Conservation (phyloP, 1,140 invertebrate genomes). For the Scaptomyza montana region DNA sequence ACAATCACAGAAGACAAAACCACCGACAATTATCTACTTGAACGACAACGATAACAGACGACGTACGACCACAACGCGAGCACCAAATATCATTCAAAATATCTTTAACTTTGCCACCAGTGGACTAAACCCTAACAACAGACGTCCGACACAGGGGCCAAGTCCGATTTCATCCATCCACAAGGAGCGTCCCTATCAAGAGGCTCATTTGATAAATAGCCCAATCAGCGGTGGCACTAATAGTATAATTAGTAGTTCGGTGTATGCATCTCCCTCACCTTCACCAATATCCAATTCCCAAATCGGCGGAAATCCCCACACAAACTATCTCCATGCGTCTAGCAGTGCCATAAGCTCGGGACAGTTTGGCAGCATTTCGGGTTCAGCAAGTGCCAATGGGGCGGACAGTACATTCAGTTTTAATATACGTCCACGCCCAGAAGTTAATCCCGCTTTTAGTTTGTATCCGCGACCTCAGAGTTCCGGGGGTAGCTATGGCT, state of each 20-base stretch:
- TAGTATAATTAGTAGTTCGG: constrained; percentile 7
- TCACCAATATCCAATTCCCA: constrained; percentile 49
- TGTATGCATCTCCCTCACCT: constrained; percentile 35
- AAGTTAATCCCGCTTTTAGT: constrained; percentile 33
- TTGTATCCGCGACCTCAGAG: constrained; percentile 44
- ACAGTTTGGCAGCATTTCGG: constrained; percentile 68
- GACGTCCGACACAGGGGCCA: constrained; percentile 33
- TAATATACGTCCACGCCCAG: constrained; percentile 74
- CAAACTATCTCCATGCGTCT: constrained; percentile 63
- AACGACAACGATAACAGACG: constrained; percentile 64
- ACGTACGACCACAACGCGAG: constrained; percentile 64
- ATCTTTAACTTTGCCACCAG: constrained; percentile 70
- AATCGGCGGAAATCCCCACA: constrained; percentile 39
- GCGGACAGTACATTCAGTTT: constrained; percentile 79
- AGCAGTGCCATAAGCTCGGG: constrained; percentile 68
- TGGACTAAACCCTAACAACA: constrained; percentile 54
- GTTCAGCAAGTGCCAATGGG: constrained; percentile 73
- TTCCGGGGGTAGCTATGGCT: constrained; percentile 43
- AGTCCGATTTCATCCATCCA: constrained; percentile 40
- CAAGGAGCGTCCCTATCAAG: constrained; percentile 51
- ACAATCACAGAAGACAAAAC: constrained; percentile 63
- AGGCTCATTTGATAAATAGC: constrained; percentile 48
- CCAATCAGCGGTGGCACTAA: constrained; percentile 43
- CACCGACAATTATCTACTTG: constrained; percentile 79
- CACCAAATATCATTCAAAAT: constrained; percentile 76